Evolutionary conservation across 23 tunicate species (phyloP), one percentile per base, ranked within the genome.

Genomic region (Trididemnum miniatum): DNA sequence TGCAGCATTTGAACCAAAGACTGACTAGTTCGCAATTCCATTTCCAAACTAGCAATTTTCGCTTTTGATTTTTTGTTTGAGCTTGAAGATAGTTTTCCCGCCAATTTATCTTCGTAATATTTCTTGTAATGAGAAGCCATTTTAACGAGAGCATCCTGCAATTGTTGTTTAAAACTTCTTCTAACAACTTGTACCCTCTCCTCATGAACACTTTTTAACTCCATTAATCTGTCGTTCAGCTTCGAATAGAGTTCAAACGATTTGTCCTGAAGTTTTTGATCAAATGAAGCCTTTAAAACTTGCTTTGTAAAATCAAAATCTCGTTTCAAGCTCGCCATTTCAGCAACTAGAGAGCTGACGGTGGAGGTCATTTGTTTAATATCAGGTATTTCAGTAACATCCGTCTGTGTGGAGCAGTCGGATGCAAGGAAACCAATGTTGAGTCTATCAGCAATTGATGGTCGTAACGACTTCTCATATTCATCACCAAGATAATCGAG

Each of bases 141-240:
- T 83, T 83, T 87, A 9, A 87, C 85, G 7, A 92, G 72, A 54
- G 91, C 91, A 79, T 92, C 97, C 52, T 87, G 85, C 37, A 92
- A 40, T 38, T 92, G 97, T 63, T 92, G 97, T 59, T 92, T 92
- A 59, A 87, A 92, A 79, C 97, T 92, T 34, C 97, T 33, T 59
- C 97, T 73, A 20, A 83, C 88, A 0, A 87, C 88, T 31, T 3
- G 64, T 0, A 91, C 97, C 31, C 91, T 52, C 65, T 92, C 97
- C 59, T 92, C 97, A 66, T 92, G 91, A 0, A 92, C 31, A 0
- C 62, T 57, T 35, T 92, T 88, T 33, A 91, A 20, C 3, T 91
- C 97, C 52, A n/a, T 28, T 1, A 91, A 22, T 34, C 85, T 73
- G 24, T 92, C 91, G 63, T 87, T 89, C 15, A 92, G 39, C 65